A percentile compares a stretch with the other conserved stretches of the same genome.
Conservation (phyloP, 2,888 invertebrate genomes). For the Nasonia oneida region DNA sequence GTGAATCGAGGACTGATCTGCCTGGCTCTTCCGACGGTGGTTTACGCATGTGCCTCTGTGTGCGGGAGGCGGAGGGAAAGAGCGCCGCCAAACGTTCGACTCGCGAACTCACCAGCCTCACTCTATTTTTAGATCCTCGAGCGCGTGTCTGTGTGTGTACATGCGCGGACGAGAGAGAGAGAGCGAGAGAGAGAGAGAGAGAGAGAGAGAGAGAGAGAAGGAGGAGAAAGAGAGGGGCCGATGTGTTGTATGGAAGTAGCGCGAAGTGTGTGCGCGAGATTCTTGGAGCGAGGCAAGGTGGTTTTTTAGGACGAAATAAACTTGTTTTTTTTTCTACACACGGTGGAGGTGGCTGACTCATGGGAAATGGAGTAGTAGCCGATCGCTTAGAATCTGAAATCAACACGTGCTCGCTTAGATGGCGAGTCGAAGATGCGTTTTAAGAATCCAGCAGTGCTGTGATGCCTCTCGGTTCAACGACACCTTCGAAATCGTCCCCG, state of each 20-base stretch:
- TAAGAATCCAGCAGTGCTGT: no score
- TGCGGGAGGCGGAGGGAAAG: neutral
- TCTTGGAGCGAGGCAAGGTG: neutral
- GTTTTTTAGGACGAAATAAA: neutral
- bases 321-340: neutral
- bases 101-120: conserved; percentile 32
- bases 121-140: conserved; percentile 39
- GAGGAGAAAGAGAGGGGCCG: no score
- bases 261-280: neutral
- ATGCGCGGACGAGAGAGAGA: no score
- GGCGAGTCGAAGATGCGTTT: no score
- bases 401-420: no score
- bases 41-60: conserved; percentile 12
- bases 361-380: neutral
- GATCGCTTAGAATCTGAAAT: no score
- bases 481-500: no score
- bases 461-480: no score
- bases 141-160: neutral
- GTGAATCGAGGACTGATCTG: conserved; percentile 48
- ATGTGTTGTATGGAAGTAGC: neutral
- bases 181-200: no score
- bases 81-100: conserved; percentile 50
- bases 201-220: no score
- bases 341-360: neutral
- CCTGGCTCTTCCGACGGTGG: conserved; percentile 1